Conservation (phyloP, 1,140 invertebrate genomes). For the Drosophila bipectinata region DNA sequence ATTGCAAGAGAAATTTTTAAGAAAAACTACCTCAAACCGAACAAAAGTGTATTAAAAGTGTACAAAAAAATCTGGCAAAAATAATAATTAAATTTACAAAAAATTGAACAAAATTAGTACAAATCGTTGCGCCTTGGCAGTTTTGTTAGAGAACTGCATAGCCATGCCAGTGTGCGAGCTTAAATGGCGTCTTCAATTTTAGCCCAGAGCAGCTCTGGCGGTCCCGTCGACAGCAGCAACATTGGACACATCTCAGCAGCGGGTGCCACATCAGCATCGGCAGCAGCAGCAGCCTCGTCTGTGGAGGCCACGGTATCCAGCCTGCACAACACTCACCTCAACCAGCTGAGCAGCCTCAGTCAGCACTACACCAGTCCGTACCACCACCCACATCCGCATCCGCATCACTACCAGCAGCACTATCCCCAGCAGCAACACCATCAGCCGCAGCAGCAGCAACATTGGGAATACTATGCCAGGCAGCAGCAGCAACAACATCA, state of each 20-base stretch:
- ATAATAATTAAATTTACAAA: conserved; percentile 2
- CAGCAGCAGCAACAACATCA: conserved; percentile 65
- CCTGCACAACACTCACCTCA: conserved; percentile 73
- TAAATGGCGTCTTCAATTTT: conserved; percentile 84
- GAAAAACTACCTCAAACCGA: conserved; percentile 64
- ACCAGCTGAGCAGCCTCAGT: conserved; percentile 77
- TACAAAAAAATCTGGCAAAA: conserved; percentile 38
- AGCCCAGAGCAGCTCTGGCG: conserved; percentile 73
- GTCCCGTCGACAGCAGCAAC: conserved; percentile 61
- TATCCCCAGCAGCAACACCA: conserved; percentile 54
- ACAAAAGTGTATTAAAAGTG: conserved; percentile 48
- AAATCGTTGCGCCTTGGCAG: conserved; percentile 16
- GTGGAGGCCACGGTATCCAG: conserved; percentile 62
- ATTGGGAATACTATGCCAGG: conserved; percentile 82
- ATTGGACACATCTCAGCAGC: conserved; percentile 9
- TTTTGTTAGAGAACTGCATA: conserved; percentile 59
- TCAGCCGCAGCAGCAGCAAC: conserved; percentile 63
- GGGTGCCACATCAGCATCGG: conserved; percentile 49
- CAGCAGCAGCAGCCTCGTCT: conserved; percentile 49
- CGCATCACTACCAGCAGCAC: conserved; percentile 51
- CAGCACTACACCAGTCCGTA: conserved; percentile 71
- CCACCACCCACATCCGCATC: conserved; percentile 52
- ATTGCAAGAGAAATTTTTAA: conserved; percentile 17
- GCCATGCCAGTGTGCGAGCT: conserved; percentile 72
- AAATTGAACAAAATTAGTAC: conserved; percentile 23